Percentiles rank a stretch among this genome's conserved stretches.
Conservation (phyloP, 2,888 invertebrate species). For the Brenthis hecate region DNA sequence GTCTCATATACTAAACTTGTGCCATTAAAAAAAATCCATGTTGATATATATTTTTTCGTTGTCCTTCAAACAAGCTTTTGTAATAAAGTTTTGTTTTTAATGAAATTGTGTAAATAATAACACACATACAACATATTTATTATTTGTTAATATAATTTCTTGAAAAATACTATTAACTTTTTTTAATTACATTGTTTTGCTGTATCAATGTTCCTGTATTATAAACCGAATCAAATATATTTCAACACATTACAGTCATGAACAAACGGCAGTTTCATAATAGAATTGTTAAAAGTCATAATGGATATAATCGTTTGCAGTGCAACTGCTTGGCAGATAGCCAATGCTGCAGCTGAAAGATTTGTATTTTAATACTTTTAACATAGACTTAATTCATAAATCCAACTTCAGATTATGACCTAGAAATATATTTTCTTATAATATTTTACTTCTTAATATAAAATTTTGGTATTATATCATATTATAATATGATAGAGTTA, state of each 20-base stretch:
- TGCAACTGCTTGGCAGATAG: constrained; percentile 51
- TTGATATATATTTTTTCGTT: too few relatives aligned
- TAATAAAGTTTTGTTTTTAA: too few relatives aligned
- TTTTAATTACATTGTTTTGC: too few relatives aligned
- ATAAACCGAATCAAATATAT: constrained; percentile 5
- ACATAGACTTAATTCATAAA: constrained; percentile 47
- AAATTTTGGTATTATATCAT: not conserved
- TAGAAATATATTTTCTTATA: constrained; percentile 21
- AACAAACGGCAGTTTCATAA: constrained; percentile 38
- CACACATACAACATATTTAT: too few relatives aligned
- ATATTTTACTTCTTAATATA: not conserved
- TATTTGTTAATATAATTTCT: too few relatives aligned
- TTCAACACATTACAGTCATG: constrained; percentile 25
- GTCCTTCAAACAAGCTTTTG: too few relatives aligned
- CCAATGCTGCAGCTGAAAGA: constrained; percentile 57
- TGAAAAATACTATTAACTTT: too few relatives aligned
- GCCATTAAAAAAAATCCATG: too few relatives aligned
- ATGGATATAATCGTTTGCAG: constrained; percentile 57
- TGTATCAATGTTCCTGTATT: not conserved
- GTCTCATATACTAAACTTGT: too few relatives aligned
- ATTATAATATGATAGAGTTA: too few relatives aligned
- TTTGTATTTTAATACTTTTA: constrained; percentile 56
- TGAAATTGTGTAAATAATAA: too few relatives aligned
- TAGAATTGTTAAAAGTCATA: constrained; percentile 52
- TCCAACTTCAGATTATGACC: constrained; percentile 15